A percentile compares a stretch with the other conserved stretches of the same genome.
These are phyloP conservation scores for Solen grandis DNA, from an alignment of 1,140 invertebrate genomes.

Conservation along the genomic window DNA sequence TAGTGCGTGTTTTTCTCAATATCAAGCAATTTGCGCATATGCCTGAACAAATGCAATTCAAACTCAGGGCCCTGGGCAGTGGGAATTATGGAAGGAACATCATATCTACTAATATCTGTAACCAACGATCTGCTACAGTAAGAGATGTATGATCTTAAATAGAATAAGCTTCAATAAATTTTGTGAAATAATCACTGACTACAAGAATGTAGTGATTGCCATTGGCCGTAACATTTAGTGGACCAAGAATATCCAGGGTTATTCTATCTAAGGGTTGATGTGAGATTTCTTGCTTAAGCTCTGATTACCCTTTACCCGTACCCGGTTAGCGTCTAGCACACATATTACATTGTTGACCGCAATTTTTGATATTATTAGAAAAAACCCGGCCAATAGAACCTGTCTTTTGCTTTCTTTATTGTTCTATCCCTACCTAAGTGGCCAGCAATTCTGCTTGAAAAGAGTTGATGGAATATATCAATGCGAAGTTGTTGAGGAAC, in stretches of 20 bases:
- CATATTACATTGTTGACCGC: not conserved
- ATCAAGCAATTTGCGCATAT: not conserved
- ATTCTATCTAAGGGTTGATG: slow-evolving; percentile 27
- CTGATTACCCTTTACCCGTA: not conserved
- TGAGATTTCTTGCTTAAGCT: not conserved
- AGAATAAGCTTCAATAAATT: slow-evolving; percentile 37
- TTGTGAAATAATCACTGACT: slow-evolving; percentile 46
- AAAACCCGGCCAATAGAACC: slow-evolving; percentile 16
- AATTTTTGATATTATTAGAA: not conserved
- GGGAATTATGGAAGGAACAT: not conserved
- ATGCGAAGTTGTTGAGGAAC: not conserved
- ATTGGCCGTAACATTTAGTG: slow-evolving; percentile 9
- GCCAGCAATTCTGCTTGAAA: not conserved
- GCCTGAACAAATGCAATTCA: not conserved
- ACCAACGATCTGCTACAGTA: slow-evolving; percentile 16
- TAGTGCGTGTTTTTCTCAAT: not conserved
- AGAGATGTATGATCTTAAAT: slow-evolving; percentile 25
- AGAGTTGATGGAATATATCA: not conserved
- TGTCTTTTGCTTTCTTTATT: not conserved
- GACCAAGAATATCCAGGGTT: slow-evolving; percentile 39
- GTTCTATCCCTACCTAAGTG: slow-evolving; percentile 12
- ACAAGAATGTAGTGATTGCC: slow-evolving; percentile 50
- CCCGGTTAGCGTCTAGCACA: not conserved
- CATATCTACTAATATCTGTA: not conserved
- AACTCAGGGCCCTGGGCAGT: not conserved